Evolutionary conservation across 2,797 vertebrate genomes (phyloP).

Genomic region (Threskiornis aethiopicus): DNA sequence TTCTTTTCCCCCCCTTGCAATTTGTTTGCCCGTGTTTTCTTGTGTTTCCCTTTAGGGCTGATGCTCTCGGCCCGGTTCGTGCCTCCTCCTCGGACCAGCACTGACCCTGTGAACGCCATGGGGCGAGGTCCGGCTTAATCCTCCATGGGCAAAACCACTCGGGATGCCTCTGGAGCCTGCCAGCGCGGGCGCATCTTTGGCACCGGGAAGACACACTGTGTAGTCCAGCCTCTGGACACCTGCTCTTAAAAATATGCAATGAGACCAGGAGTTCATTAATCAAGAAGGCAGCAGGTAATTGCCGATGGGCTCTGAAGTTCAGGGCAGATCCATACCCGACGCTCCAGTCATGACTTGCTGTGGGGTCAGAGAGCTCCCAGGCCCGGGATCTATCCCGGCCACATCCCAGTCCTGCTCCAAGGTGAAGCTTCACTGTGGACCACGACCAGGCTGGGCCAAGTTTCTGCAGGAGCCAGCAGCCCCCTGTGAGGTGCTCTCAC

Average conservation of each 20-base stretch:
- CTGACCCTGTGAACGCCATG: rapidly evolving
- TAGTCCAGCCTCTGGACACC: not conserved
- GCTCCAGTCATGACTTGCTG: not conserved
- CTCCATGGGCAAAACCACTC: not conserved
- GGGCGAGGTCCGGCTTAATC: not conserved
- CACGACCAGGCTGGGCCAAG: not conserved
- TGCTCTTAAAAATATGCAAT: not conserved
- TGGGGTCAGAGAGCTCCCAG: not conserved
- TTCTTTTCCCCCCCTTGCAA: not conserved
- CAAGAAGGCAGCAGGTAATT: not conserved
- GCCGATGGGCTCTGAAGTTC: not conserved
- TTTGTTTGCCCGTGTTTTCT: not conserved
- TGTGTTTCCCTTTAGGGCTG: not conserved
- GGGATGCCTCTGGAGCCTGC: not conserved
- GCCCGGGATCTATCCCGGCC: not conserved
- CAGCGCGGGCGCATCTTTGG: rapidly evolving
- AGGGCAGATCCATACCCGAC: not conserved
- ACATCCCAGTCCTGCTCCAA: not conserved
- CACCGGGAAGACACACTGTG: rapidly evolving
- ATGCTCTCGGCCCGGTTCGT: not conserved
- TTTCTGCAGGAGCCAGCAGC: not conserved
- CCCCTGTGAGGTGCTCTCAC: not conserved
- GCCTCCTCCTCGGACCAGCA: not conserved
- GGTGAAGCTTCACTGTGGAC: not conserved
- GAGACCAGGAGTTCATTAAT: not conserved